A percentile compares a stretch with the other conserved stretches of the same genome.
Evolutionary conservation across 2,888 invertebrate genomes (phyloP).

Genomic region (Gibbula magus): DNA sequence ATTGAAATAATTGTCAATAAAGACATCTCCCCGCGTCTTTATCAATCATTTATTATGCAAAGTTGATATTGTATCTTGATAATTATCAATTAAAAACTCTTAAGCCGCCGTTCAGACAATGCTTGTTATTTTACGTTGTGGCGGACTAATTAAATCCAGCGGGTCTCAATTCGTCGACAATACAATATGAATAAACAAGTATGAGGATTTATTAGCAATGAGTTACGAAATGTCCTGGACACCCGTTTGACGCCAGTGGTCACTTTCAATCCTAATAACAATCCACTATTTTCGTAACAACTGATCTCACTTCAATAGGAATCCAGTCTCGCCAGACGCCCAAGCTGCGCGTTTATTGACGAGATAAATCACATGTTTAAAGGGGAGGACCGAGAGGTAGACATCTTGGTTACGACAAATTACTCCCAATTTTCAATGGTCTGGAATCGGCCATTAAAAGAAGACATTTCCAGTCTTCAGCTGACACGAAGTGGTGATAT

Average conservation of each 20-base stretch:
- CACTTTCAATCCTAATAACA: neutral
- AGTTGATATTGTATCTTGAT: too few relatives aligned
- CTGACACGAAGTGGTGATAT: neutral
- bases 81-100: too few relatives aligned
- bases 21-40: too few relatives aligned
- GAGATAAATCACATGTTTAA: conserved; percentile 1
- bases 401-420: conserved; percentile 5
- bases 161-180: too few relatives aligned
- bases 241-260: neutral
- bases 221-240: too few relatives aligned
- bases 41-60: too few relatives aligned
- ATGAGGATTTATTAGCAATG: too few relatives aligned
- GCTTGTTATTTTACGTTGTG: too few relatives aligned
- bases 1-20: too few relatives aligned
- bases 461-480: neutral
- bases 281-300: neutral
- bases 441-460: neutral
- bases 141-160: too few relatives aligned
- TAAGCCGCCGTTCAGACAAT: too few relatives aligned
- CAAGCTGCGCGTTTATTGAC: neutral
- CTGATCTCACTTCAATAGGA: neutral
- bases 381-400: neutral
- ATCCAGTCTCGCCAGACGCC: neutral
- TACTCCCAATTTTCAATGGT: neutral
- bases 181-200: too few relatives aligned